These are phyloP conservation scores for Ascidia mentula DNA, from an alignment of 23 tunicate species.

Conservation along the genomic window DNA sequence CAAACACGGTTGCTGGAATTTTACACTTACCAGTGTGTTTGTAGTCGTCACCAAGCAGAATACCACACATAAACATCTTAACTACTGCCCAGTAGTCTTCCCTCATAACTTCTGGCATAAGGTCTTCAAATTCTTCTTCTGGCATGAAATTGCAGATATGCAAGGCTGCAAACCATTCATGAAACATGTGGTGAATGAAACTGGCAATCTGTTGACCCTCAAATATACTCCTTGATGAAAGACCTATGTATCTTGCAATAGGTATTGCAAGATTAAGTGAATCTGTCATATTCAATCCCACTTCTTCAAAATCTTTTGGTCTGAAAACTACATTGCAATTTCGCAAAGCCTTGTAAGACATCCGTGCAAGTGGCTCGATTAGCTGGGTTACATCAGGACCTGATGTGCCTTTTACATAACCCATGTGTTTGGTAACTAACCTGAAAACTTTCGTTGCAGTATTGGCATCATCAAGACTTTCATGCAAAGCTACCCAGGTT, in stretches of 20 bases:
- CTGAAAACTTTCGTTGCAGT: background rate
- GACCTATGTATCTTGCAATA: background rate
- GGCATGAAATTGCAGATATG: conserved; percentile 17
- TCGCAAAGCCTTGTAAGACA: conserved; percentile 14
- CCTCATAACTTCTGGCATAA: conserved; percentile 8
- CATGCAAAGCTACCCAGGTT: background rate
- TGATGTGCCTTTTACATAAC: background rate
- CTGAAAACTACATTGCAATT: background rate
- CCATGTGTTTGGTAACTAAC: background rate
- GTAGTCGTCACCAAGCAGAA: conserved; percentile 13
- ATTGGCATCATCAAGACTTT: background rate
- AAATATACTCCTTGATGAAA: background rate
- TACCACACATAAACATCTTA: conserved; percentile 30
- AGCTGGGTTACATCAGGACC: background rate
- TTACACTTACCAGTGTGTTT: no score
- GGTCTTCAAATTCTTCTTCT: background rate
- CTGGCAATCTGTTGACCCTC: background rate
- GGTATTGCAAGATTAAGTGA: conserved; percentile 16
- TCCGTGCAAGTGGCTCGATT: background rate
- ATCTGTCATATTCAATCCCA: background rate
- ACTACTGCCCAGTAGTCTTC: conserved; percentile 25
- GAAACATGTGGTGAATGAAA: conserved; percentile 28
- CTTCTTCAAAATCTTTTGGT: background rate
- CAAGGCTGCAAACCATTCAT: conserved; percentile 38
- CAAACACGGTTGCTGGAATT: no score